These are phyloP conservation scores for Halcyon leucocephala DNA, from an alignment of 2,797 vertebrate species.

Conservation along the genomic window DNA sequence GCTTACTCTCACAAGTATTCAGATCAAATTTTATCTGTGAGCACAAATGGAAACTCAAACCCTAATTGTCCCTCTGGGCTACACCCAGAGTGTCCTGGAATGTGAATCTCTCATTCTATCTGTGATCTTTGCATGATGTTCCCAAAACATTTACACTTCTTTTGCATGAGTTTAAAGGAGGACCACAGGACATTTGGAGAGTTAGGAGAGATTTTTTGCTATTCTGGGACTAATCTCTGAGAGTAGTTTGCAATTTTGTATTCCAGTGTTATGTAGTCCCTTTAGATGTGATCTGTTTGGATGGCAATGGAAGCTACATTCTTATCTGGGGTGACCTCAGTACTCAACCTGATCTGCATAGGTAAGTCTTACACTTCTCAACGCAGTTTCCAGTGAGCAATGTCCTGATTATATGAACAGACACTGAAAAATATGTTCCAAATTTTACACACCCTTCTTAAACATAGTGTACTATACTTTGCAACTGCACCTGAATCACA, in stretches of 20 bases:
- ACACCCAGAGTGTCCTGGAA: neutral
- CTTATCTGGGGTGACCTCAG: neutral
- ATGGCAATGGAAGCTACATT: neutral
- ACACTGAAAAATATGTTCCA: neutral
- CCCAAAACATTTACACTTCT: slow-evolving; percentile 9
- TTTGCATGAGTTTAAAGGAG: slow-evolving; percentile 19
- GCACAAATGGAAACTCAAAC: neutral
- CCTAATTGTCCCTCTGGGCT: slow-evolving; percentile 30
- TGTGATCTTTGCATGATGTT: slow-evolving; percentile 38
- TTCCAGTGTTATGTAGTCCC: neutral
- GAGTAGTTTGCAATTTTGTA: neutral
- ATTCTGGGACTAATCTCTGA: neutral
- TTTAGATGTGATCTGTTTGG: neutral
- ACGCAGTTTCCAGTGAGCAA: neutral
- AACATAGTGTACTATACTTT: neutral
- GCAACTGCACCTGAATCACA: neutral
- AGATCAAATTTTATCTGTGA: slow-evolving; percentile 7
- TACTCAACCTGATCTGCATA: neutral
- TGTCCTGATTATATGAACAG: neutral
- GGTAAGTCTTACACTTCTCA: neutral
- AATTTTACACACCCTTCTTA: slow-evolving; percentile 41
- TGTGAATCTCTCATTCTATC: slow-evolving; percentile 21
- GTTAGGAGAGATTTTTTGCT: slow-evolving; percentile 1
- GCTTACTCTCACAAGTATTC: neutral
- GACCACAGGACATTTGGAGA: neutral